Evolutionary conservation across 1,140 invertebrate species (phyloP).

Genomic region (Tetramorium parvispinum): DNA sequence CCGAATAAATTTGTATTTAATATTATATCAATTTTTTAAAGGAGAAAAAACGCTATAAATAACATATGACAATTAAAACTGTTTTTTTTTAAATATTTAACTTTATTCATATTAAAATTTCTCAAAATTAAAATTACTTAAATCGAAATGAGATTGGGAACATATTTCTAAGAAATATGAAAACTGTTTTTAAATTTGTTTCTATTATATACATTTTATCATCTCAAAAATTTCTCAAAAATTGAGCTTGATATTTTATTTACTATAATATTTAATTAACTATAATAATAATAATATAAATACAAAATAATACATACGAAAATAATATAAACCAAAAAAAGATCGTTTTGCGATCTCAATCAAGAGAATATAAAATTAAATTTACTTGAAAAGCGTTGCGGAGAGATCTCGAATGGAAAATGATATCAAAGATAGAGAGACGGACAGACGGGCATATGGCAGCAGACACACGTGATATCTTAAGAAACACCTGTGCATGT

Average conservation of each 20-base stretch:
- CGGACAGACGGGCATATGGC: conserved; percentile 26
- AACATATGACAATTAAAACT: not conserved
- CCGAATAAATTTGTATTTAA: not conserved
- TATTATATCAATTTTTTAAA: not conserved
- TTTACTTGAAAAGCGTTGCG: not conserved
- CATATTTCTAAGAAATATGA: not conserved
- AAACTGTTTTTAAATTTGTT: not conserved
- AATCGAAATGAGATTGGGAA: not conserved
- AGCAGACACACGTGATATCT: conserved; percentile 78
- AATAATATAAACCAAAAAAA: not conserved
- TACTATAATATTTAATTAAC: not conserved
- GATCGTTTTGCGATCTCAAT: not conserved
- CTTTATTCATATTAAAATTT: not conserved
- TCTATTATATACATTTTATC: not conserved
- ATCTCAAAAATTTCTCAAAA: not conserved
- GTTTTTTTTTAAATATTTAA: not conserved
- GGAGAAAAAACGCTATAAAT: not conserved
- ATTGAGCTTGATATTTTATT: not conserved
- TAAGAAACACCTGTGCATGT: conserved; percentile 84
- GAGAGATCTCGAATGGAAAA: not conserved
- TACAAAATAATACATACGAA: not conserved
- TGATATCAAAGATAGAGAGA: conserved; percentile 32
- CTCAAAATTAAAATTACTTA: not conserved
- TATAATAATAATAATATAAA: not conserved
- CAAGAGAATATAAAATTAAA: conserved; percentile 2